A percentile compares a stretch with the other conserved stretches of the same genome.
These are phyloP conservation scores for Thereva unica DNA, from an alignment of 2,888 invertebrate species.

Conservation along the genomic window DNA sequence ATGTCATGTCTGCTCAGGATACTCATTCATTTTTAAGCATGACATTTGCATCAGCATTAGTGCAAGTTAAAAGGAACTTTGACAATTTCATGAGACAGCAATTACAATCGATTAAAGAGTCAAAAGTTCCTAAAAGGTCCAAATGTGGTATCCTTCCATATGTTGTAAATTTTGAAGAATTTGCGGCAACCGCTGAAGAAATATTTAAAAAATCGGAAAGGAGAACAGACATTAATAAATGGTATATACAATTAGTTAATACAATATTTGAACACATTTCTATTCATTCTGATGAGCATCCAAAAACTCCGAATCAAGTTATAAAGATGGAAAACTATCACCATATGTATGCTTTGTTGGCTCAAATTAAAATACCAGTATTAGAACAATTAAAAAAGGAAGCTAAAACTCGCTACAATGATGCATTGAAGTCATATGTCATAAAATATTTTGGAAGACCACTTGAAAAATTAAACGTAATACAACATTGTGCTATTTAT, in stretches of 20 bases:
- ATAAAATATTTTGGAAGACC: conserved; percentile 93
- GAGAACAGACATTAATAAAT: conserved; percentile 88
- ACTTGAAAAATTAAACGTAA: conserved; percentile 85
- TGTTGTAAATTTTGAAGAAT: conserved; percentile 86
- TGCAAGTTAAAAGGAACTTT: conserved; percentile 87
- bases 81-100: conserved; percentile 89
- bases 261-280: conserved; percentile 84
- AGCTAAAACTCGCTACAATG: conserved; percentile 86
- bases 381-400: conserved; percentile 88
- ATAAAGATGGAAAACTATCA: conserved; percentile 97
- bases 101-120: conserved; percentile 77
- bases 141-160: conserved; percentile 91
- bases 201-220: conserved; percentile 86
- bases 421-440: conserved; percentile 89
- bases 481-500: conserved; percentile 44
- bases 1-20: conserved; percentile 88
- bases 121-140: conserved; percentile 67
- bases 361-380: conserved; percentile 86
- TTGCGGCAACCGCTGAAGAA: conserved; percentile 83
- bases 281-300: conserved; percentile 78
- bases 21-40: conserved; percentile 85
- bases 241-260: conserved; percentile 80
- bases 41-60: conserved; percentile 82
- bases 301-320: conserved; percentile 90
- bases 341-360: conserved; percentile 83